Evolutionary conservation across 2,113 vertebrate species (phyloP).

Genomic region (Micromys minutus): DNA sequence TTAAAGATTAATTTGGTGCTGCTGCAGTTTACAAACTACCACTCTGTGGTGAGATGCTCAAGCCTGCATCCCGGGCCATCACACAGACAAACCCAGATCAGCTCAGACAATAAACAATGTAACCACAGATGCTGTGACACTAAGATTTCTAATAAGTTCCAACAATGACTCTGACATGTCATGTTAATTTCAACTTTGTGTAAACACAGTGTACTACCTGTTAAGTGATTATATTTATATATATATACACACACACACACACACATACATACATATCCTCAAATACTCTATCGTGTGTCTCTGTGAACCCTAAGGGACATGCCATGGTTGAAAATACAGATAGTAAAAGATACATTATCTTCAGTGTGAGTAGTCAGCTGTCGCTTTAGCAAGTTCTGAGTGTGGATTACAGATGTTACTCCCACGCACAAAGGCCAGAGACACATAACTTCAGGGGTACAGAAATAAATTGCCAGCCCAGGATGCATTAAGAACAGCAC

Average conservation of each 20-base stretch:
- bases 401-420: not conserved
- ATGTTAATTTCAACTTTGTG: not conserved
- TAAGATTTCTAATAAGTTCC: slow-evolving; percentile 22
- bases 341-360: not conserved
- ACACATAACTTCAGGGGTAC: not conserved
- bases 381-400: slow-evolving; percentile 2
- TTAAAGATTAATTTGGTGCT: slow-evolving; percentile 44
- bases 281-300: not conserved
- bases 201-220: not conserved
- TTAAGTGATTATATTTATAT: too few species aligned
- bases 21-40: not conserved
- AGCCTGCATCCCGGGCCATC: not conserved
- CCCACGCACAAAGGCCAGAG: not conserved
- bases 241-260: too few species aligned
- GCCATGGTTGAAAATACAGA: not conserved
- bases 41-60: not conserved
- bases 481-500: slow-evolving; percentile 2
- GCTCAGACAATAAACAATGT: not conserved
- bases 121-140: not conserved
- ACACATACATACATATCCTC: not conserved
- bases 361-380: not conserved
- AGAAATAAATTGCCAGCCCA: not conserved
- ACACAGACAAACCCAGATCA: not conserved
- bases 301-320: not conserved
- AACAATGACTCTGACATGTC: slow-evolving; percentile 10